Percentiles rank a stretch among this genome's conserved stretches.
These are phyloP conservation scores for Corythornis leucogaster DNA, from an alignment of 2,797 vertebrate species.

Conservation along the genomic window DNA sequence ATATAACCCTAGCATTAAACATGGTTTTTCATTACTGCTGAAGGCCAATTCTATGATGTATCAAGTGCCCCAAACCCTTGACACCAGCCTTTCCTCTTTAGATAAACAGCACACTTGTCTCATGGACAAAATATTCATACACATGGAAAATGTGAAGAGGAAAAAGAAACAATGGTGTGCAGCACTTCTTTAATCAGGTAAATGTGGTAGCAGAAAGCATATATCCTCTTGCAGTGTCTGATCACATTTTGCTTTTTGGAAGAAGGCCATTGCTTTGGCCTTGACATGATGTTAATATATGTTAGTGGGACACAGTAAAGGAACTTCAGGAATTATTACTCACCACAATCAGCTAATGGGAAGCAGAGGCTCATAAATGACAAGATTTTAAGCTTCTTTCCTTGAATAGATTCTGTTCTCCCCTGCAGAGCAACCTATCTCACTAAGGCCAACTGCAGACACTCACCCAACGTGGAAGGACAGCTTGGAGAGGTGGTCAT, in stretches of 20 bases:
- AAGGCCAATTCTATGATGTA: background rate
- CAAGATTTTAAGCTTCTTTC: background rate
- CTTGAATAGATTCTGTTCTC: background rate
- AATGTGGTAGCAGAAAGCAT: slow-evolving; percentile 24
- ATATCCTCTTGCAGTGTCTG: background rate
- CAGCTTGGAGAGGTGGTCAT: background rate
- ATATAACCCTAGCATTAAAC: background rate
- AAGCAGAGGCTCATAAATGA: background rate
- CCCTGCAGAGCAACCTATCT: background rate
- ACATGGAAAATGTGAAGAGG: slow-evolving; percentile 20
- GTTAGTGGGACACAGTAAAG: background rate
- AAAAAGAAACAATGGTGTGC: slow-evolving; percentile 34
- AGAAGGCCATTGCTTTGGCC: slow-evolving; percentile 25
- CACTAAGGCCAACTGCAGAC: background rate
- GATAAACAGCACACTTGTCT: slow-evolving; percentile 50
- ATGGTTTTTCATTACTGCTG: background rate
- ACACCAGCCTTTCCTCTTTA: slow-evolving; percentile 45
- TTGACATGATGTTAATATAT: background rate
- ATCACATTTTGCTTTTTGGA: background rate
- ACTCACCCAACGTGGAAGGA: background rate
- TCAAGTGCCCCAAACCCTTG: slow-evolving; percentile 23
- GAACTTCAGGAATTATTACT: background rate
- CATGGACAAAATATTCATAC: slow-evolving; percentile 46
- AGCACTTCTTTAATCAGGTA: slow-evolving; percentile 44
- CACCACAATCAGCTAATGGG: background rate